phyloP scores from a whole-genome alignment of 1,140 invertebrate species.

The Lucilia cuprina region DNA sequence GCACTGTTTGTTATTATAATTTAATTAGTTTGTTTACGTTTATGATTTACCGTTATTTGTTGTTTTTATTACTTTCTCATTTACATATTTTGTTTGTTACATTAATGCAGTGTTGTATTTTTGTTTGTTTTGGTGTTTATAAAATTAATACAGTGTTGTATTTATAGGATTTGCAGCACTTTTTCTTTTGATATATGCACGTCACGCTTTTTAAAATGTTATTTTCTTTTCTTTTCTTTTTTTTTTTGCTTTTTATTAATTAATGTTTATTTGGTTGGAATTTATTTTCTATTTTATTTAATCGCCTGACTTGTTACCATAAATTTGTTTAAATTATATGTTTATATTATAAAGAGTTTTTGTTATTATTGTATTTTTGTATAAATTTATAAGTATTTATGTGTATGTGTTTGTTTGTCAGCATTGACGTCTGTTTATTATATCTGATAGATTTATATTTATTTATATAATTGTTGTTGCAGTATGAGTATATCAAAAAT shows the following conservation, averaged over 20 bases:
- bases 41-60: not conserved
- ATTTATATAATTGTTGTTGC: not conserved
- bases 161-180: not conserved
- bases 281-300: not conserved
- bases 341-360: not conserved
- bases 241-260: not conserved
- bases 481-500: not conserved
- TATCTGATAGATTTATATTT: slow-evolving; percentile 6
- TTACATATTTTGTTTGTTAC: not conserved
- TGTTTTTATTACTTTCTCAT: not conserved
- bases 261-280: not conserved
- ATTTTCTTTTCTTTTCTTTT: not conserved
- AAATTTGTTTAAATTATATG: not conserved
- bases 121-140: not conserved
- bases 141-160: not conserved
- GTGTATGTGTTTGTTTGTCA: not conserved
- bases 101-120: not conserved
- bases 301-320: slow-evolving; percentile 19
- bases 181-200: not conserved
- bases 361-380: not conserved
- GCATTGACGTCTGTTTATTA: not conserved
- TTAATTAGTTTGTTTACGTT: not conserved
- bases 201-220: not conserved
- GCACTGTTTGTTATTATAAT: not conserved
- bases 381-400: not conserved